A percentile compares a stretch with the other conserved stretches of the same genome.
Evolutionary conservation across 2,797 vertebrate genomes (phyloP).

Genomic region (Coregonus sp.): DNA sequence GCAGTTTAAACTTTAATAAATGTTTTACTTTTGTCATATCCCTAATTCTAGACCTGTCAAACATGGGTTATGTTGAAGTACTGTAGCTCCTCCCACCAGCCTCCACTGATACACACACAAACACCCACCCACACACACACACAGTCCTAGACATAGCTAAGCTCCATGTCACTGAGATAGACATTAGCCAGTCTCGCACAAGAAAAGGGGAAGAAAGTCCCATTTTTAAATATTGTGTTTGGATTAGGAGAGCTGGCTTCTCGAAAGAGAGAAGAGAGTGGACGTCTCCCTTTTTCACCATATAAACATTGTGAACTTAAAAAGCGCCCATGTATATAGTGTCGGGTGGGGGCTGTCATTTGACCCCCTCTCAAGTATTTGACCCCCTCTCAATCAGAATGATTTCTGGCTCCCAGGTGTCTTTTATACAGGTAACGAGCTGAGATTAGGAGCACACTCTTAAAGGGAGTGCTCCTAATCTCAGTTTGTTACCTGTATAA

Average conservation of each 20-base stretch:
- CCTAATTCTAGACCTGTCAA: too few species aligned
- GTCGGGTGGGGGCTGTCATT: slow-evolving; percentile 56
- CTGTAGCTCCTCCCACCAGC: too few species aligned
- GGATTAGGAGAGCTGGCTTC: slow-evolving; percentile 36
- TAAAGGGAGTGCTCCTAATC: too few species aligned
- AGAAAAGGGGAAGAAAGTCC: slow-evolving; percentile 17
- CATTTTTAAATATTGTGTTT: slow-evolving; percentile 34
- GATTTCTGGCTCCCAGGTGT: too few species aligned
- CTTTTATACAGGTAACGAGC: too few species aligned
- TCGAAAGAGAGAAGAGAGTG: slow-evolving; percentile 36
- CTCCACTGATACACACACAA: slow-evolving; percentile 1
- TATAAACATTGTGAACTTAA: slow-evolving; percentile 57
- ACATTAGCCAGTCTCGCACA: slow-evolving; percentile 27
- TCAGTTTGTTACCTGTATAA: too few species aligned
- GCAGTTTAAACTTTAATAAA: too few species aligned
- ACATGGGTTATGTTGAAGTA: too few species aligned
- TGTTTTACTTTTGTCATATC: too few species aligned
- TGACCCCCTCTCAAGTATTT: too few species aligned
- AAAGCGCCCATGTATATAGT: slow-evolving; percentile 49
- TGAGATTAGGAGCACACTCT: too few species aligned
- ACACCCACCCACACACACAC: slow-evolving; percentile 9
- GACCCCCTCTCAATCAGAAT: too few species aligned
- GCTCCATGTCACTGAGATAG: slow-evolving; percentile 19
- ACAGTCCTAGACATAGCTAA: slow-evolving; percentile 8
- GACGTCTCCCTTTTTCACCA: slow-evolving; percentile 30